Conservation (phyloP, 2,888 invertebrate species). For the Pecten maximus region DNA sequence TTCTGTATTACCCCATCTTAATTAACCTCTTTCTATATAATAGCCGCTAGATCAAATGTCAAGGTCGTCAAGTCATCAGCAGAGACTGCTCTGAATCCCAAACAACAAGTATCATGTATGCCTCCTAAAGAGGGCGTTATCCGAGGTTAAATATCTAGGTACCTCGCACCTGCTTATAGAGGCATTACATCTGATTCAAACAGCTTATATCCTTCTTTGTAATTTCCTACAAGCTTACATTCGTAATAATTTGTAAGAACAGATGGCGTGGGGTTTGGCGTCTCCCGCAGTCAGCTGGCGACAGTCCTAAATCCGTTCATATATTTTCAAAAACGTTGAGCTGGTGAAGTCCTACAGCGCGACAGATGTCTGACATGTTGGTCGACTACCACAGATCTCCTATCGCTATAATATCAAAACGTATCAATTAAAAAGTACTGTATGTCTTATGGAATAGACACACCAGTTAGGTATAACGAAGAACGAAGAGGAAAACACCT, state of each 20-base stretch:
- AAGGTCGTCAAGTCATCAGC: not conserved
- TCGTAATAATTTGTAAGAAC: not conserved
- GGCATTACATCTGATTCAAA: not conserved
- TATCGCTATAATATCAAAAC: not conserved
- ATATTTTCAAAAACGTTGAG: not conserved
- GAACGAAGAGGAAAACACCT: too few relatives aligned
- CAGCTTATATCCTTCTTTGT: not conserved
- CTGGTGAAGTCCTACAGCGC: not conserved
- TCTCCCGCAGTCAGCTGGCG: constrained; percentile 20
- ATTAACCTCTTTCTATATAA: not conserved
- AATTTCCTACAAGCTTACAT: not conserved
- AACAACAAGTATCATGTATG: not conserved
- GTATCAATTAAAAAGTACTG: not conserved
- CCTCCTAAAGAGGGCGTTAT: not conserved
- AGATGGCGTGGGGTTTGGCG: not conserved
- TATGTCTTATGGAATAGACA: too few relatives aligned
- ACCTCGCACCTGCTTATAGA: not conserved
- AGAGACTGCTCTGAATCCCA: not conserved
- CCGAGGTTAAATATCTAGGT: not conserved
- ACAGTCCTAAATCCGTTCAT: not conserved
- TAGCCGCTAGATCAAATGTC: not conserved
- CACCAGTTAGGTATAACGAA: too few relatives aligned
- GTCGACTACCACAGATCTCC: not conserved
- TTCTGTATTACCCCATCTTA: not conserved
- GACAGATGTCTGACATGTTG: not conserved